Conservation (phyloP, 2,113 vertebrate genomes). For the Forbesichthys agassizii region DNA sequence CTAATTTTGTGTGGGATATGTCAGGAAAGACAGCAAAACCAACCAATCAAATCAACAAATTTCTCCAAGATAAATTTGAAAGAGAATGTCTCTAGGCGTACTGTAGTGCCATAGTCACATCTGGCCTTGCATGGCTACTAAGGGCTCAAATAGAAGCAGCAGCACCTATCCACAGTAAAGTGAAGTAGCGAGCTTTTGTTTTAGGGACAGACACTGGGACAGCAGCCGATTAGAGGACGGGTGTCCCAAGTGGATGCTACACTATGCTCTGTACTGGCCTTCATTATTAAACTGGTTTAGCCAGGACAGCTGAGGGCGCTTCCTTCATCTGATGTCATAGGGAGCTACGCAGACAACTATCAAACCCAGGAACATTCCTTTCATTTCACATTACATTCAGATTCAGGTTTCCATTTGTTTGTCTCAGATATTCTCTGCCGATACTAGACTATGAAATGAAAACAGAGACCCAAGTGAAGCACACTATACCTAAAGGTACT, state of each 20-base stretch:
- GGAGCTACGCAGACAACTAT: constrained; percentile 27
- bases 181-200: constrained; percentile 28
- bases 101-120: no score
- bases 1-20: no score
- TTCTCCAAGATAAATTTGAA: no score
- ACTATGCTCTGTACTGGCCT: constrained; percentile 8
- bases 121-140: constrained; percentile 41
- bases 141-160: constrained; percentile 44
- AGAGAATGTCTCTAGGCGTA: no score
- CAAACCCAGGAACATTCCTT: constrained; percentile 1
- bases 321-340: constrained; percentile 22
- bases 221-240: constrained; percentile 23
- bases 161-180: constrained; percentile 43
- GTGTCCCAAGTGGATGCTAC: not conserved
- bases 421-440: no score
- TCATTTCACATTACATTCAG: not conserved
- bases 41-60: no score
- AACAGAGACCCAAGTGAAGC: not conserved
- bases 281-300: constrained; percentile 43
- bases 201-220: constrained; percentile 21
- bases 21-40: no score
- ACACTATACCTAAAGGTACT: not conserved
- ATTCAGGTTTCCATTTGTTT: not conserved
- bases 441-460: no score
- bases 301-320: constrained; percentile 30